Base-by-base conservation (phyloP, 2,797 vertebrate species). In the Etheostoma nigrum region DNA sequence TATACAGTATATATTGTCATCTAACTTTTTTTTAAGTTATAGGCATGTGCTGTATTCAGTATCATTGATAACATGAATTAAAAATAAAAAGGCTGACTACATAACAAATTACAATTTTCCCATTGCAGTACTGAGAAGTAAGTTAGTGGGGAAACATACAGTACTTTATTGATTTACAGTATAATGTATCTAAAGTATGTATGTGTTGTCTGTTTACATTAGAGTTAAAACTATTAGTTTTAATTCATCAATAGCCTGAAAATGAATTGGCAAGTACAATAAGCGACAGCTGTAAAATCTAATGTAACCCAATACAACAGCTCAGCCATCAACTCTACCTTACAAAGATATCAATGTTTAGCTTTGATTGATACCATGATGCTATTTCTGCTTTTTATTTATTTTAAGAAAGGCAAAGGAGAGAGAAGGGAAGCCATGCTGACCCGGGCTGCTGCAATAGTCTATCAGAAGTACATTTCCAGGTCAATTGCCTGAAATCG, bases 11-110 rank as follows among this genome's bases (percentile, higher is more conserved):
- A 47, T 40, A 13, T 14, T 21, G 13, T 48, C 58, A 25, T n/a
- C 23, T 47, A 19, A 14, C 45, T 19, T 63, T 42, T 42, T 76
- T 42, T 3, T 40, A 42, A 69, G 33, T 74, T 44, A 58, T 27
- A 61, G 40, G 23, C 15, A 9, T 27, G 10, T 9, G 25, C 30
- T 52, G 21, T 15, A 25, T 49, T 40, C 27, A 45, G 48, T 42
- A 36, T 53, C 6, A 58, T 23, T 42, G 16, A 69, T 76, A 19
- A 5, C 44, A 30, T 44, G 36, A 42, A 44, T 64, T 18, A 4
- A 25, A 51, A 61, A n/a, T 4, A 27, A 9, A 58, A 13, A 66
- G 27, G 25, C 45, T 59, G 15, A 57, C 30, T n/a, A 33, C 6
- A 4, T 25, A 13, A 1, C 16, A 60, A 53, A 58, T 44, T 6